Conservation (phyloP, 2,113 vertebrate species). For the Syngnathoides biaculeatus region DNA sequence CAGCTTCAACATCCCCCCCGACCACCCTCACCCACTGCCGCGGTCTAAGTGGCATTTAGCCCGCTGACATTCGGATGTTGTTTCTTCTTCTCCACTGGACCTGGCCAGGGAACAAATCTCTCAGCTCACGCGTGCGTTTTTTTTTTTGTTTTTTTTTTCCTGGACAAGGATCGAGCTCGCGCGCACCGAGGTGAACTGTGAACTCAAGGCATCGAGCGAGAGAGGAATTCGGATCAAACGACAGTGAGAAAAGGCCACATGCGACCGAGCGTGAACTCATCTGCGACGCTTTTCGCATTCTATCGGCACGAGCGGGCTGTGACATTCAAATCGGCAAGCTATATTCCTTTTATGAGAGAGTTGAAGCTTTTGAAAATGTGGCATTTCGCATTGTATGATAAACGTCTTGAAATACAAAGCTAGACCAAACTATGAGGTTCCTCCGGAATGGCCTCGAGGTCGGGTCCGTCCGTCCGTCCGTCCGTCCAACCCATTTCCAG, state of each 20-base stretch:
- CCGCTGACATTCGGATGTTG: slow-evolving; percentile 52
- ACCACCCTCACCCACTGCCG: slow-evolving; percentile 13
- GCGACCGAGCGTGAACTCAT: slow-evolving; percentile 53
- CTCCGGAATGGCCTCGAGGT: too few species aligned
- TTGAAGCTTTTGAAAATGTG: slow-evolving; percentile 43
- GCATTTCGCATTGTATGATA: background rate
- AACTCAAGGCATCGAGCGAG: slow-evolving; percentile 22
- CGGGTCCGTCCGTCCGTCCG: too few species aligned
- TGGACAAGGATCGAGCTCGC: slow-evolving; percentile 10
- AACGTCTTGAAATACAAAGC: too few species aligned
- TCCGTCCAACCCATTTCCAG: too few species aligned
- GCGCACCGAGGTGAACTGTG: slow-evolving; percentile 17
- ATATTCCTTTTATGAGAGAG: slow-evolving; percentile 40
- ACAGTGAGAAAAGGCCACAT: slow-evolving; percentile 35
- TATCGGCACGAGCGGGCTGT: slow-evolving; percentile 64
- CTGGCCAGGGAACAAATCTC: slow-evolving; percentile 23
- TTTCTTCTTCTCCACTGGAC: slow-evolving; percentile 31
- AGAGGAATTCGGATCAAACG: slow-evolving; percentile 54
- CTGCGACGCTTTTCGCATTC: slow-evolving; percentile 37
- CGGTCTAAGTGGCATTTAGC: slow-evolving; percentile 65
- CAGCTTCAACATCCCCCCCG: slow-evolving; percentile 45
- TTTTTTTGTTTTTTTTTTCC: too few species aligned
- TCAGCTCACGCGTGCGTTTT: slow-evolving; percentile 7
- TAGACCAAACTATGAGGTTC: too few species aligned
- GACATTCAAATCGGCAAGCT: slow-evolving; percentile 63